Conservation (phyloP, 92 coral and sea anemone genomes). For the Bergia sp. region DNA sequence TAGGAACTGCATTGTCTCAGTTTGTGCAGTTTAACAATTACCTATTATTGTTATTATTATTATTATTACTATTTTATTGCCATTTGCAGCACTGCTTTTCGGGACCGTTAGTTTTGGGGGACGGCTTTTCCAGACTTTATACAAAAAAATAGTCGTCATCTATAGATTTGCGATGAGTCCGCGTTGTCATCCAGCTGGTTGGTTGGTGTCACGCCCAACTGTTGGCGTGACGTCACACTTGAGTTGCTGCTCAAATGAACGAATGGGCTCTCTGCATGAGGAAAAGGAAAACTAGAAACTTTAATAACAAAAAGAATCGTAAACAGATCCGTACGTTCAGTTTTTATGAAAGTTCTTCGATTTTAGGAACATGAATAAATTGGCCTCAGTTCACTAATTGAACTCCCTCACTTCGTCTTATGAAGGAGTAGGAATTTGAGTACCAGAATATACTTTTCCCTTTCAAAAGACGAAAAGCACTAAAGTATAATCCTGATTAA, state of each 20-base stretch:
- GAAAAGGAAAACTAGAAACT: neutral
- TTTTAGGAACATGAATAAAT: neutral
- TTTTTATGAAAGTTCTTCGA: neutral
- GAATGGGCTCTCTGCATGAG: neutral
- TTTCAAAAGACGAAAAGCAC: no score
- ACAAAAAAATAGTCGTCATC: neutral
- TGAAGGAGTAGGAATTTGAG: no score
- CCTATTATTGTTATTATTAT: no score
- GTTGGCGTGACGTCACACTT: neutral
- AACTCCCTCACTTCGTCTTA: neutral
- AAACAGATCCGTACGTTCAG: neutral
- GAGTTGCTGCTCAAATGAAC: neutral
- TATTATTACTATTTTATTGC: no score
- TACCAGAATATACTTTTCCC: no score
- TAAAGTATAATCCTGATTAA: no score
- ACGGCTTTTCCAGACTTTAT: no score
- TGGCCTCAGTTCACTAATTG: neutral
- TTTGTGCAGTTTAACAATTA: no score
- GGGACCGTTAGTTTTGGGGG: no score
- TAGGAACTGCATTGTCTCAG: no score
- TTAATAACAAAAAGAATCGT: no score
- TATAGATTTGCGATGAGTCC: neutral
- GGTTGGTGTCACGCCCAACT: neutral
- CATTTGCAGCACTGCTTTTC: no score
- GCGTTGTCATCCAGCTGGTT: neutral